A percentile compares a stretch with the other conserved stretches of the same genome.
phyloP scores from a whole-genome alignment of 2,797 vertebrate genomes.

The Oryzias sinensis region DNA sequence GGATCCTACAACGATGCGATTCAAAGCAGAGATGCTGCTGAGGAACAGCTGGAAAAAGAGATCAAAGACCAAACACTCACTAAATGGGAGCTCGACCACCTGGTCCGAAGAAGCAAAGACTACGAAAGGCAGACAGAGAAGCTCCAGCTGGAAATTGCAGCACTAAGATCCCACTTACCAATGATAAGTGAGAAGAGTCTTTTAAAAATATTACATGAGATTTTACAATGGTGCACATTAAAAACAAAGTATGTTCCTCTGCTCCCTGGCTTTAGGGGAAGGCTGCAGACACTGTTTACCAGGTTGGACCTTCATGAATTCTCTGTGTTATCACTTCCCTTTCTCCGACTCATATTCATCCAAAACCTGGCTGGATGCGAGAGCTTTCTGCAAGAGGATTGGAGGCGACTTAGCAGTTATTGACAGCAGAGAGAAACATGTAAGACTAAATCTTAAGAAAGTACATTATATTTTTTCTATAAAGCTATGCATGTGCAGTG shows the following conservation, averaged over 20 bases:
- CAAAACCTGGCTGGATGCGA: constrained; percentile 51
- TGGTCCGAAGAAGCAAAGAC: constrained; percentile 16
- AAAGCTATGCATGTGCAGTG: not conserved
- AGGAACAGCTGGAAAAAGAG: constrained; percentile 37
- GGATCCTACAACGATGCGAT: constrained; percentile 33
- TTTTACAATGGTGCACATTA: not conserved
- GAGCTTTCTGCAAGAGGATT: constrained; percentile 48
- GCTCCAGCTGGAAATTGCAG: constrained; percentile 25
- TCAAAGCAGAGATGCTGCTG: constrained; percentile 29
- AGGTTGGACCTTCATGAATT: constrained; percentile 59
- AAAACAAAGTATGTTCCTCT: no score
- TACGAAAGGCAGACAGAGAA: constrained; percentile 20
- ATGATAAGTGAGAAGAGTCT: constrained; percentile 46
- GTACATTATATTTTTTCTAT: not conserved
- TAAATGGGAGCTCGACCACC: constrained; percentile 57
- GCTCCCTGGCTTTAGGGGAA: constrained; percentile 44
- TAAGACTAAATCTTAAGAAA: constrained; percentile 29
- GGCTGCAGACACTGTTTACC: constrained; percentile 68
- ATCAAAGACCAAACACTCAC: constrained; percentile 11
- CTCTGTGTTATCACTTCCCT: constrained; percentile 59
- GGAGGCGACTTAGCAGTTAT: constrained; percentile 56
- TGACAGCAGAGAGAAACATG: constrained; percentile 60
- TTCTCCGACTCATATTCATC: constrained; percentile 5
- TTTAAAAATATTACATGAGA: not conserved
- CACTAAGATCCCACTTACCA: constrained; percentile 48